Percentiles rank a stretch among this genome's conserved stretches.
phyloP scores from a whole-genome alignment of 2,888 invertebrate species.

The Cylindroiulus punctatus region DNA sequence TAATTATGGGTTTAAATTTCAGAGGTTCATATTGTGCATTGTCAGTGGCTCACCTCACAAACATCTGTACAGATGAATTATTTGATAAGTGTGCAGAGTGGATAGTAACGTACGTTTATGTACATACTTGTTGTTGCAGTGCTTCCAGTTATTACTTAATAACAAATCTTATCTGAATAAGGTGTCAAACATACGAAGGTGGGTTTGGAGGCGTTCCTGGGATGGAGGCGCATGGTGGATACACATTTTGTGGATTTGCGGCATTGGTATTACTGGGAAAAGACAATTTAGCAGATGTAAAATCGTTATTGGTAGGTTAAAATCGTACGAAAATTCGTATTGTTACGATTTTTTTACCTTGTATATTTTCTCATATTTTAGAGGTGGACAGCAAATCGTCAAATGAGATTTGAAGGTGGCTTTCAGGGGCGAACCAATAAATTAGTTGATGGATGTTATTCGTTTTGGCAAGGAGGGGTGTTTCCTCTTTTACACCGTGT shows the following conservation, averaged over 20 bases:
- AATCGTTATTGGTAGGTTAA: conserved; percentile 72
- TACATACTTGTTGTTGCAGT: neutral
- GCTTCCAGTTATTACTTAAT: neutral
- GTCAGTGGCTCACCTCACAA: conserved; percentile 86
- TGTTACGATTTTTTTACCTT: too few relatives aligned
- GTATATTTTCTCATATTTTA: conserved; percentile 58
- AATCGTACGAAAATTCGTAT: neutral
- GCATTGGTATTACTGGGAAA: conserved; percentile 83
- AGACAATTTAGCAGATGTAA: conserved; percentile 78
- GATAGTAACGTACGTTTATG: conserved; percentile 75
- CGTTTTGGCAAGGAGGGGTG: conserved; percentile 97
- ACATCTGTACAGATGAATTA: conserved; percentile 78
- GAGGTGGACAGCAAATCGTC: conserved; percentile 88
- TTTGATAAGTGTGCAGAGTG: conserved; percentile 90
- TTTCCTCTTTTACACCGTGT: conserved; percentile 87
- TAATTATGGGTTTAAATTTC: conserved; percentile 53
- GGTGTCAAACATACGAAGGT: conserved; percentile 98
- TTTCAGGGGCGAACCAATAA: conserved; percentile 98
- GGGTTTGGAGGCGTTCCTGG: conserved; percentile 95
- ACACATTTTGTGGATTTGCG: conserved; percentile 96
- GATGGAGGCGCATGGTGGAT: conserved; percentile 99
- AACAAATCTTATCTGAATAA: conserved; percentile 62
- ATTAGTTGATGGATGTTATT: conserved; percentile 97
- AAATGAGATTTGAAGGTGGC: conserved; percentile 95
- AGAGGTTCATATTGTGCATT: conserved; percentile 97